Evolutionary conservation across 2,113 vertebrate genomes (phyloP), one percentile per base, ranked within the genome.

Genomic region (Parotia lawesii): DNA sequence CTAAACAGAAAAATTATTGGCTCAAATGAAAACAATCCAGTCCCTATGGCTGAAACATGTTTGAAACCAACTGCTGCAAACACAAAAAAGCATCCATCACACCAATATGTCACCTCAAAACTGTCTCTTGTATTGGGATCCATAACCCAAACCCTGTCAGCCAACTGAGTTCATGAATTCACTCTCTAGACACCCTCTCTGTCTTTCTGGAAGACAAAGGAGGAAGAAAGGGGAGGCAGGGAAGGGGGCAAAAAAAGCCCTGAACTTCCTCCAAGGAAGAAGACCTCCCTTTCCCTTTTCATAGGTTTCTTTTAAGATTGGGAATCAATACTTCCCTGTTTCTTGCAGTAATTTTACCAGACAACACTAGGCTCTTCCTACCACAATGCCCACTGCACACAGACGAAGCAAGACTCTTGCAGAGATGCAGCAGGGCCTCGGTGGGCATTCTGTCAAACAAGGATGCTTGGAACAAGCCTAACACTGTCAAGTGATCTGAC

Each of bases 121-220:
- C 6, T 10, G 4, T 15, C 47, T 79, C 76, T 27, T 57, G 17
- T 4, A 1, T n/a, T 70, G 50, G 38, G n/a, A 83, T 53, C 47
- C 27, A 17, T 4, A 66, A 54, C 45, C 25, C 71, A 65, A 82
- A 42, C 4, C 10, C 65, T 24, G 21, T 15, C 60, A 77, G 13
- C 5, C n/a, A 53, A 54, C 6, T 0, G 1, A 67, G 21, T 18
- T 44, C 4, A 38, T 10, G 0, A 53, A 67, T 25, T 60, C 9
- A 19, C 40, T 21, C 29, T 85, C 65, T 31, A 54, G 45, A 60
- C 14, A 81, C 10, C 4, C 24, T 21, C 35, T 72, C n/a, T 48
- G 10, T 45, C 47, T 31, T 64, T 28, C 48, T 50, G 28, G 20
- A 20, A 77, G 38, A 69, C 31, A 66, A 22, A 42, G 9, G 7